These are phyloP conservation scores for Leucoraja ocellata DNA, from an alignment of 2,797 vertebrate genomes.

Conservation along the genomic window DNA sequence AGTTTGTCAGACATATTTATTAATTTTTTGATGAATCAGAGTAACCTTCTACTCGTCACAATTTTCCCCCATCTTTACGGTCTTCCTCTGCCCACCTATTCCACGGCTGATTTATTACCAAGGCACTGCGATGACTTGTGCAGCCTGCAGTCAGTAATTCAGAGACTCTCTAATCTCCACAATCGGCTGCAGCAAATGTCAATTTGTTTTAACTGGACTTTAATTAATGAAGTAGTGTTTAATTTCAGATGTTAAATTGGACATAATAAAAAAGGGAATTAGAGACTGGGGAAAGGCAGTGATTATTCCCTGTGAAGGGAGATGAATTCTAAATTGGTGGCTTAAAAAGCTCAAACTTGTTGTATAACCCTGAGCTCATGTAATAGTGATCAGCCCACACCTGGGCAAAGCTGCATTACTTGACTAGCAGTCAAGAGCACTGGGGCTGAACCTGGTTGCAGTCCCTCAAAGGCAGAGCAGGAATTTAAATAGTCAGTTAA, in stretches of 20 bases:
- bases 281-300: not conserved
- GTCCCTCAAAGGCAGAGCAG: no score
- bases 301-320: not conserved
- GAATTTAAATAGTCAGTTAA: no score
- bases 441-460: no score
- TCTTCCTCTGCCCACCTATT: not conserved
- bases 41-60: not conserved
- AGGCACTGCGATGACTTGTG: not conserved
- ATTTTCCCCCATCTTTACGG: not conserved
- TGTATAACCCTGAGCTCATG: not conserved
- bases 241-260: conserved; percentile 1
- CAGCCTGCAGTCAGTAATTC: not conserved
- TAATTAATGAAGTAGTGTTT: not conserved
- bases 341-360: not conserved
- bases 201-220: not conserved
- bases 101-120: not conserved
- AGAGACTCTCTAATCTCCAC: not conserved
- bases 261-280: not conserved
- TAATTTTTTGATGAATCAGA: not conserved
- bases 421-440: no score
- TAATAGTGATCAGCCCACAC: not conserved
- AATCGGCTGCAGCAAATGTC: not conserved
- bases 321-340: not conserved
- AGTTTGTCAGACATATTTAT: not conserved
- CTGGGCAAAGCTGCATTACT: not conserved